Percentiles rank a stretch among this genome's conserved stretches.
These are phyloP conservation scores for Myripristis murdjan DNA, from an alignment of 2,797 vertebrate genomes.

Conservation along the genomic window DNA sequence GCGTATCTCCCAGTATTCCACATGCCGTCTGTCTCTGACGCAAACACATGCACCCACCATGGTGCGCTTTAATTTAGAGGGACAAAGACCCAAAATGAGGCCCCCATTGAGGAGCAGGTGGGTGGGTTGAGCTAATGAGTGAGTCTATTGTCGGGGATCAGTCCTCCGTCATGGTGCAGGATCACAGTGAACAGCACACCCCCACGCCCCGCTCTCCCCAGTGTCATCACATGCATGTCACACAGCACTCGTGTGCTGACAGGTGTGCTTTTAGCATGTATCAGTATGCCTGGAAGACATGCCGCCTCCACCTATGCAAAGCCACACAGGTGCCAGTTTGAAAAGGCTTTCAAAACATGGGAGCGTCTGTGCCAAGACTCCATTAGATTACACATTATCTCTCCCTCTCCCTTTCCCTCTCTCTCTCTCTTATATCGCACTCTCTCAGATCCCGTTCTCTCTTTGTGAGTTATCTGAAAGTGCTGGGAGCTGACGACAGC, in stretches of 20 bases:
- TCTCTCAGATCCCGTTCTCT: background rate
- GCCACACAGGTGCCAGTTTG: constrained; percentile 47
- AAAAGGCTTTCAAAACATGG: constrained; percentile 42
- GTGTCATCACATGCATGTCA: constrained; percentile 35
- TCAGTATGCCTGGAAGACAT: background rate
- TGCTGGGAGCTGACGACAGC: background rate
- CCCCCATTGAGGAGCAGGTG: constrained; percentile 44
- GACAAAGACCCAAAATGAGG: constrained; percentile 69
- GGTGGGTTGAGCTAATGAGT: constrained; percentile 62
- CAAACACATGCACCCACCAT: constrained; percentile 32
- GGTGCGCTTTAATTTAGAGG: constrained; percentile 49
- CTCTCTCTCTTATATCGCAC: background rate
- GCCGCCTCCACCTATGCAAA: constrained; percentile 26
- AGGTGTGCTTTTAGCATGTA: constrained; percentile 36
- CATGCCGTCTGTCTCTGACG: constrained; percentile 1
- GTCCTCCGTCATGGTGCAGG: constrained; percentile 58
- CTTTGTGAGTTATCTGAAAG: background rate
- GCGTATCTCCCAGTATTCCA: constrained; percentile 22
- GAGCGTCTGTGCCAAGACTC: constrained; percentile 13
- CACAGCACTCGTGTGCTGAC: constrained; percentile 58
- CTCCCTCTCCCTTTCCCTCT: background rate
- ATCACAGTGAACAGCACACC: constrained; percentile 67
- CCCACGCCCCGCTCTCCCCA: constrained; percentile 45
- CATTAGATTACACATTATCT: constrained; percentile 19
- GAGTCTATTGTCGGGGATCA: constrained; percentile 64